Evolutionary conservation across 2,888 invertebrate genomes (phyloP), one percentile per base, ranked within the genome.

Genomic region (Caenorhabditis virilis): DNA sequence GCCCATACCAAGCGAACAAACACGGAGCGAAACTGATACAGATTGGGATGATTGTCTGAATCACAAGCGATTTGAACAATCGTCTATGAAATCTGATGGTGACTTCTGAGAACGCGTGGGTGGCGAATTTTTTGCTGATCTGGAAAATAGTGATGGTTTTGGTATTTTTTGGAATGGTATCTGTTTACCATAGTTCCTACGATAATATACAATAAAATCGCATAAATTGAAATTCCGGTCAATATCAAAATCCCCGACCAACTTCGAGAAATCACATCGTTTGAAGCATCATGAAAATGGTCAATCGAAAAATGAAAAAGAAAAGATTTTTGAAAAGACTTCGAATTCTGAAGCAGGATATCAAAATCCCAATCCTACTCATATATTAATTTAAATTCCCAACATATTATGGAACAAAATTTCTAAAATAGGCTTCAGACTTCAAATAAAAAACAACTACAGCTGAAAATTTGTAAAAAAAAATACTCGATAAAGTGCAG

Each of bases 61-160:
- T n/a, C n/a, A n/a, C n/a, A n/a, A n/a, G n/a, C n/a, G n/a, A n/a
- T 61, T 51, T 61, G 61, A 6, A 61, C 51, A 11, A 55, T 50
- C 4, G 5, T 50, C 55, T 20, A 47, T 61, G 47, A 55, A 16
- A 52, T 59, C 41, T 59, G 47, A 2, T 53, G 43, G 35, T 53
- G 53, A 6, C 36, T 48, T 4, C 36, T 36, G 36, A 7, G 5
- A n/a, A 15, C n/a, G n/a, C 4, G n/a, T n/a, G 7, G 36, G 9
- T 36, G 13, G 7, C 23, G 41, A 20, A 41, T 7, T 41, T 41
- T 41, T 15, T 7, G 6, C 22, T 20, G 18, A 3, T 20, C 22
- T 22, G 18, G 13, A 43, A 43, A 41, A 9, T 20, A 7, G 5
- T 41, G 41, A 22, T 9, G n/a, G n/a, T 16, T 6, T 41, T 15